Base-by-base conservation (phyloP, 2,113 vertebrate genomes). In the Ancistrus triradiatus region DNA sequence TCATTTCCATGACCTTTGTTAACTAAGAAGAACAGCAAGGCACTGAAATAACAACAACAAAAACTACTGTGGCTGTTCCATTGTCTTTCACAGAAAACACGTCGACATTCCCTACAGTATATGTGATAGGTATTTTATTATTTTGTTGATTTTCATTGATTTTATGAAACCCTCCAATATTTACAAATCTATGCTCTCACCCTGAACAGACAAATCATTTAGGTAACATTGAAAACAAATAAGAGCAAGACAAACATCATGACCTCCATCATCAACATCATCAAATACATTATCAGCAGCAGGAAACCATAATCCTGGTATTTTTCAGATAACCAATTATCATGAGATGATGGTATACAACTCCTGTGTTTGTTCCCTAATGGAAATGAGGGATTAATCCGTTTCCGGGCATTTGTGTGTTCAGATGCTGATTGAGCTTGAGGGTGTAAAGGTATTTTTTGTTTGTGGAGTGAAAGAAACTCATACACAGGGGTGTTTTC, bases 11-110 rank as follows among this genome's bases (percentile, higher is more conserved):
- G 63, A 55, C 62, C 62, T 64, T 53, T 42, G 27, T 31, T 4
- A 31, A 40, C 15, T 25, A 43, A 51, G 15, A 28, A 21, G 49
- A 42, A 2, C 24, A 52, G 31, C 38, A 19, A 52, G 22, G 22
- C 24, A 17, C 58, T 58, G 55, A 27, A 48, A 66, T 66, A 58
- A 66, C 53, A 66, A 28, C 58, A 58, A 66, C 53, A 66, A 28
- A 44, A 55, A 66, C 44, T 18, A 21, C 31, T 58, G 44, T 18
- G 52, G 28, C 43, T 66, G 57, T 66, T 58, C n/a, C 63, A 15
- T 8, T 25, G 19, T 49, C 52, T 57, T 66, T 27, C 19, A n/a
- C 21, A 24, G 22, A 33, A 42, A 33, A 43, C 25, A 47, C 50
- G 15, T 51, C 51, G 6, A 11, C 13, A 24, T 21, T 48, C 27